phyloP scores from a whole-genome alignment of 2,797 vertebrate species.

The Micromesistius poutassou region DNA sequence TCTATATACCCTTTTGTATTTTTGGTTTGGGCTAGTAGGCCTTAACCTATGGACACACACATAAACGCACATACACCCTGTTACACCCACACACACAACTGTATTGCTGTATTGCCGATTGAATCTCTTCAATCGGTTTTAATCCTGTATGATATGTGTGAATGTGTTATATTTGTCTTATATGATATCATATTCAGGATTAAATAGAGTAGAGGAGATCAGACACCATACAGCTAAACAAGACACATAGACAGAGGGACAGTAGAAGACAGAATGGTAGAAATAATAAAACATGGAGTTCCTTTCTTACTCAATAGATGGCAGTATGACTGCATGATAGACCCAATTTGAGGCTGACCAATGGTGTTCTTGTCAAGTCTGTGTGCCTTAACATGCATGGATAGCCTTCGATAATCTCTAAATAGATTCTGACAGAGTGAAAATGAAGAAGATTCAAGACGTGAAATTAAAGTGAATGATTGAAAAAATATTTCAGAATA shows the following conservation, averaged over 20 bases:
- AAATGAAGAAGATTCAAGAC: constrained; percentile 27
- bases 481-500: constrained; percentile 28
- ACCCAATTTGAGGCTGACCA: constrained; percentile 6
- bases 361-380: constrained; percentile 22
- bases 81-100: not conserved
- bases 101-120: constrained; percentile 17
- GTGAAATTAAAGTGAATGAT: constrained; percentile 24
- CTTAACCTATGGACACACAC: too few relatives aligned
- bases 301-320: constrained; percentile 83
- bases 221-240: constrained; percentile 36
- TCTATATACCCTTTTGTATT: not conserved
- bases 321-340: constrained; percentile 86
- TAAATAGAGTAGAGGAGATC: constrained; percentile 12
- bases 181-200: not conserved
- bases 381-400: constrained; percentile 19
- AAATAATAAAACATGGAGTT: constrained; percentile 54
- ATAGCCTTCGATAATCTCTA: constrained; percentile 27
- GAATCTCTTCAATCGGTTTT: too few relatives aligned
- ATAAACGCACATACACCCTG: not conserved
- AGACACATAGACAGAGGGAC: constrained; percentile 21
- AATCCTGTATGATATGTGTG: too few relatives aligned
- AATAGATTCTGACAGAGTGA: constrained; percentile 26
- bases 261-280: constrained; percentile 19
- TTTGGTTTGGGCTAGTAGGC: not conserved
- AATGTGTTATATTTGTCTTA: too few relatives aligned